Evolutionary conservation across 2,113 vertebrate species (phyloP).

Genomic region (Pyxicephalus adspersus): DNA sequence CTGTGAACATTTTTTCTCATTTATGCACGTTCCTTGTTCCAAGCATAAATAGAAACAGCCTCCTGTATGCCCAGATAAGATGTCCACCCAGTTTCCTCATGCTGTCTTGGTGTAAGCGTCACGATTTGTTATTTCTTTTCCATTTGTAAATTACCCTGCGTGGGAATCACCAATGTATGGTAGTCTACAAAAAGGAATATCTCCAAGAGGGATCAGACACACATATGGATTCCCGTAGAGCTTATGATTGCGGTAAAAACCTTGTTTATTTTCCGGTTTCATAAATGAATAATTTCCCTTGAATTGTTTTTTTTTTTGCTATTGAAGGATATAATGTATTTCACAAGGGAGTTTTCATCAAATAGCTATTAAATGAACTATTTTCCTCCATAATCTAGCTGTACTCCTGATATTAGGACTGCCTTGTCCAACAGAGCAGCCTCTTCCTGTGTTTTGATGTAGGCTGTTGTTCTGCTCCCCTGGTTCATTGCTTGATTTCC

Average conservation of each 20-base stretch:
- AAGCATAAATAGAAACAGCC: too few relatives aligned
- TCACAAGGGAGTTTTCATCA: constrained; percentile 8
- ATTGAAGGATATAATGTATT: constrained; percentile 43
- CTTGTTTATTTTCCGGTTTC: constrained; percentile 37
- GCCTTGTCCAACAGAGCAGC: constrained; percentile 30
- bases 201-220: constrained; percentile 26
- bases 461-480: not conserved
- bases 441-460: constrained; percentile 53
- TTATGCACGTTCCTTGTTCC: too few relatives aligned
- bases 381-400: constrained; percentile 21
- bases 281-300: constrained; percentile 27
- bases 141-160: not conserved
- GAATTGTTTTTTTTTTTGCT: constrained; percentile 34
- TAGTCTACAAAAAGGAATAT: constrained; percentile 4
- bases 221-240: constrained; percentile 10
- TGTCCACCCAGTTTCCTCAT: too few relatives aligned
- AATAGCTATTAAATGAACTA: not conserved
- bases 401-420: constrained; percentile 9
- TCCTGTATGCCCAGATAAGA: too few relatives aligned
- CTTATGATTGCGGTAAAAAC: constrained; percentile 19
- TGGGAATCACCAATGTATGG: constrained; percentile 18
- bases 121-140: too few relatives aligned
- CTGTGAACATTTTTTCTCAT: too few relatives aligned
- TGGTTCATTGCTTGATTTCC: constrained; percentile 41
- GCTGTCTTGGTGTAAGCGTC: too few relatives aligned